These are phyloP conservation scores for Phyllopteryx taeniolatus DNA, from an alignment of 2,113 vertebrate genomes.

Conservation along the genomic window DNA sequence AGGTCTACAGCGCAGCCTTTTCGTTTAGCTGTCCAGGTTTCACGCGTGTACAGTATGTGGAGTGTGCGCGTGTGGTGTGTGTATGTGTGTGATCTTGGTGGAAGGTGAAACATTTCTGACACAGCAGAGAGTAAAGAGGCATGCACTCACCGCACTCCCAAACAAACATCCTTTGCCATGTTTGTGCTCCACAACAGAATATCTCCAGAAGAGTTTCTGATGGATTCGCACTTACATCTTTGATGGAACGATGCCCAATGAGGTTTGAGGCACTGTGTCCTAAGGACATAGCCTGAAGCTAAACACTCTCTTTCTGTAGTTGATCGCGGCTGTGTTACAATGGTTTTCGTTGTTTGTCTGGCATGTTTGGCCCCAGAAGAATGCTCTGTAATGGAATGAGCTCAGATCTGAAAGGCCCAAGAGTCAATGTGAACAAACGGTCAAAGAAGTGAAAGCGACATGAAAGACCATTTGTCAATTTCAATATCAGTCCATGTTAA, in stretches of 20 bases:
- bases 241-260: conserved; percentile 78
- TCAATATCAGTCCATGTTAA: conserved; percentile 51
- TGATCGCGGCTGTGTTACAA: conserved; percentile 64
- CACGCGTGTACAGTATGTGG: conserved; percentile 13
- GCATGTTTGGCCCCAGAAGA: conserved; percentile 41
- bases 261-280: conserved; percentile 78
- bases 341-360: conserved; percentile 39
- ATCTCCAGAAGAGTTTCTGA: conserved; percentile 61
- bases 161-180: conserved; percentile 25
- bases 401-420: conserved; percentile 49
- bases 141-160: conserved; percentile 17
- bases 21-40: conserved; percentile 56
- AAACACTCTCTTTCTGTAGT: conserved; percentile 76
- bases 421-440: conserved; percentile 43
- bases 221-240: conserved; percentile 82
- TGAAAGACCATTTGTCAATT: conserved; percentile 70
- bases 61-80: conserved; percentile 35
- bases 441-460: conserved; percentile 54
- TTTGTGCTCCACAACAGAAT: conserved; percentile 43
- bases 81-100: conserved; percentile 17
- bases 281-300: conserved; percentile 79
- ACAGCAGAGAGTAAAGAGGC: conserved; percentile 47
- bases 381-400: conserved; percentile 58
- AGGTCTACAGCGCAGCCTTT: conserved; percentile 45
- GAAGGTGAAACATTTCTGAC: conserved; percentile 69